Base-by-base conservation (phyloP, 2,113 vertebrate genomes). In the Dissostichus mawsoni region DNA sequence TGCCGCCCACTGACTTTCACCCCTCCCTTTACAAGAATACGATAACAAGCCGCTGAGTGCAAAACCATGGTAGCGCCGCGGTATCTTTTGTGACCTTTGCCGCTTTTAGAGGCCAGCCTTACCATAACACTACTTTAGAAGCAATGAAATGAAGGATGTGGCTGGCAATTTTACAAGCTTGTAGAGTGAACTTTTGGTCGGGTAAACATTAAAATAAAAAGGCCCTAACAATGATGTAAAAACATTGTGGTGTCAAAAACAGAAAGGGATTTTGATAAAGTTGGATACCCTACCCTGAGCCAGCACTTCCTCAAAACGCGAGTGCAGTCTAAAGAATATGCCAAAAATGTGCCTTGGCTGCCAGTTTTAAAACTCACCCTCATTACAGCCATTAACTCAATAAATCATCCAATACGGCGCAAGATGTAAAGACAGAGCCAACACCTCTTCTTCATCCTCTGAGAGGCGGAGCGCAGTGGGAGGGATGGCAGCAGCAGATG, bases 401-500 rank as follows among this genome's bases (percentile, higher is more conserved):
- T 51, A 14, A 66, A 53, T 74, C 47, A 56, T 48, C 74, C 50
- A 63, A 18, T 29, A 33, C 23, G 33, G 47, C 51, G 29, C 20
- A 36, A 36, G 45, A 20, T 11, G 29, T 13, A 52, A 44, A 74
- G 16, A 62, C 11, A 58, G 66, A 61, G 72, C 45, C 51, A 8
- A 61, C 80, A 61, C 44, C 14, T 79, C 67, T 33, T 52, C 80
- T 56, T 44, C 63, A 16, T 82, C 69, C 66, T 62, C 56, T n/a
- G 69, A 33, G 18, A 57, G 66, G n/a, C 59, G 52, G 36, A 33
- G 75, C 11, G 3, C 48, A 71, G 80, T 66, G 58, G 85, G 74
- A 78, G 55, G 73, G 55, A 81, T 67, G 78, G 82, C 78, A 74
- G 76, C 59, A 78, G 65, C 85, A 80, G 79, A 86, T 72, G 74